phyloP scores from a whole-genome alignment of 2,797 vertebrate species.

The Carapus acus region DNA sequence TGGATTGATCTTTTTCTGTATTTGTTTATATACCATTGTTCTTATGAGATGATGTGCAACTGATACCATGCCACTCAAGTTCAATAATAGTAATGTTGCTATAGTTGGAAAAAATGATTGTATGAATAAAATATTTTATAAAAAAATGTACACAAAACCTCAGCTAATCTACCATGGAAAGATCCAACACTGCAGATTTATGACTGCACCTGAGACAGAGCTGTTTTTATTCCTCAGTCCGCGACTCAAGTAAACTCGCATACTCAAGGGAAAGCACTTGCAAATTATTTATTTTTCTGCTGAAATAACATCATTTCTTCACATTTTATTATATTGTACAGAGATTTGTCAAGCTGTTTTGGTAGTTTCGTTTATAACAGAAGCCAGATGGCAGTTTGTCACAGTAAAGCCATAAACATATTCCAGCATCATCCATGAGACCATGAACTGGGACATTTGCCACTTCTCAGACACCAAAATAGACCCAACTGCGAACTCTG shows the following conservation, averaged over 20 bases:
- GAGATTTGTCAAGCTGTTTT: constrained; percentile 73
- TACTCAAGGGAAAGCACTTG: constrained; percentile 63
- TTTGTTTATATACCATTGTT: constrained; percentile 99
- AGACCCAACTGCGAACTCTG: no score
- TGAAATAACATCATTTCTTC: constrained; percentile 79
- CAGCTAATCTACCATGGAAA: constrained; percentile 73
- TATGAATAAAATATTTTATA: constrained; percentile 99
- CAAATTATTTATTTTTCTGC: constrained; percentile 77
- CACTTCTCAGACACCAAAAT: constrained; percentile 7
- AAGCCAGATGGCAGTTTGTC: constrained; percentile 77
- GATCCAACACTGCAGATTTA: constrained; percentile 71
- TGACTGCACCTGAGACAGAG: constrained; percentile 82
- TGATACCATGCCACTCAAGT: constrained; percentile 86
- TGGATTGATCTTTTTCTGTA: constrained; percentile 84
- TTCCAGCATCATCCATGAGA: constrained; percentile 41
- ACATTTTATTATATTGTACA: constrained; percentile 80
- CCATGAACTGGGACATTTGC: constrained; percentile 23
- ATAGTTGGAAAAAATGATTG: constrained; percentile 91
- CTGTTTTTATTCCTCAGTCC: constrained; percentile 75
- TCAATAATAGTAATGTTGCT: constrained; percentile 91
- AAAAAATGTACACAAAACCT: constrained; percentile 89
- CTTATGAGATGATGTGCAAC: constrained; percentile 84
- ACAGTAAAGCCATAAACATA: constrained; percentile 78
- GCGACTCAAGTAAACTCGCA: constrained; percentile 64
- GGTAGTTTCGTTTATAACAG: constrained; percentile 83